phyloP scores from a whole-genome alignment of 2,113 vertebrate genomes.

The Grallaria varia region DNA sequence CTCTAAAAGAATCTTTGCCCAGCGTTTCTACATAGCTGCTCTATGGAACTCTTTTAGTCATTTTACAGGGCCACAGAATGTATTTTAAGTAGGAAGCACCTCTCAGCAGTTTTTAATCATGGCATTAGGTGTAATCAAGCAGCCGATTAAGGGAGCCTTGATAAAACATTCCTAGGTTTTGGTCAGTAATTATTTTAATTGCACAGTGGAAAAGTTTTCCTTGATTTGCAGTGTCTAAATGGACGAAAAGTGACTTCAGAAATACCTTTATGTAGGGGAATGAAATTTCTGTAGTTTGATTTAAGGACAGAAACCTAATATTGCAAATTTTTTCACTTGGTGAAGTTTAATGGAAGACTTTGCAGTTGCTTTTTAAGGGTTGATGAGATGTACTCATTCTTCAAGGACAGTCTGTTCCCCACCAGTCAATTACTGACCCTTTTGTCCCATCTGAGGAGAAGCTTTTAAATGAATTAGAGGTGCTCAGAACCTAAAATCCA shows the following conservation, averaged over 20 bases:
- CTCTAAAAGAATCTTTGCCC: background rate
- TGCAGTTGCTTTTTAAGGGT: background rate
- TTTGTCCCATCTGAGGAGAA: background rate
- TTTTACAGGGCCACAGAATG: background rate
- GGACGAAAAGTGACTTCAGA: background rate
- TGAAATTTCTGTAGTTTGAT: background rate
- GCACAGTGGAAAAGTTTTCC: background rate
- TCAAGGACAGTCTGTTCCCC: background rate
- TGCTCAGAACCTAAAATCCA: background rate
- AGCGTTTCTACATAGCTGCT: background rate
- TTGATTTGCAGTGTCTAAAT: background rate
- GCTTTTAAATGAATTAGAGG: background rate
- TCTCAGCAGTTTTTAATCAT: background rate
- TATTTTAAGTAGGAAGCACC: background rate
- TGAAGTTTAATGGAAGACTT: background rate
- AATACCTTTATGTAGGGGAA: background rate
- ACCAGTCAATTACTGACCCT: background rate
- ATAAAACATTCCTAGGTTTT: background rate
- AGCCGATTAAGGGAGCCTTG: background rate
- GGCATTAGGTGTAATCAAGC: background rate
- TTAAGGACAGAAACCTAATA: background rate
- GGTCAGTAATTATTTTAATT: background rate
- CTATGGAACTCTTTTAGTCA: background rate
- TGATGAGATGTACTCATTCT: background rate
- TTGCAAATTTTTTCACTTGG: background rate